phyloP scores from a whole-genome alignment of 2,113 vertebrate species.

The Nasalis larvatus region DNA sequence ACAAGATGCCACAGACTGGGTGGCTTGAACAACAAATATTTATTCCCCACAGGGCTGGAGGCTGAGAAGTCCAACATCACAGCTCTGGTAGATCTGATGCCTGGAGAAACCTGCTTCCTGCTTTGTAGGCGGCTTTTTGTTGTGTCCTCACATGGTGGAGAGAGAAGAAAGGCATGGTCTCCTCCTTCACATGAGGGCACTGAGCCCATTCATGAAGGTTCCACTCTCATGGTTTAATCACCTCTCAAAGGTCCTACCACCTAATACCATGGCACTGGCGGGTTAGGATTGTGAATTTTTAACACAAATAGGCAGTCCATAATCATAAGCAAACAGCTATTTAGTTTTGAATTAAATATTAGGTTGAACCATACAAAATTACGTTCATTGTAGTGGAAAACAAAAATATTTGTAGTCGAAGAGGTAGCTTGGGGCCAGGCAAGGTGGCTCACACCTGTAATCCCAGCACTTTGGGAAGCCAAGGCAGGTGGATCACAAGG shows the following conservation, averaged over 20 bases:
- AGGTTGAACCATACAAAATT: background rate
- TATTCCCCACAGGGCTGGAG: background rate
- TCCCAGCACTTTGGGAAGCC: too few relatives aligned
- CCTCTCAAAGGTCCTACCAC: background rate
- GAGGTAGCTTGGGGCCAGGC: too few relatives aligned
- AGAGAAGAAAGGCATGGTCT: background rate
- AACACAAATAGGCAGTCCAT: background rate
- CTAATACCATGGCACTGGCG: background rate
- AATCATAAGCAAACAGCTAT: background rate
- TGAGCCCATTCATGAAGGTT: background rate
- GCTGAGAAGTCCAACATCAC: background rate
- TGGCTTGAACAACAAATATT: background rate
- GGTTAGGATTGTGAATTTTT: background rate
- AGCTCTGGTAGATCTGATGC: background rate
- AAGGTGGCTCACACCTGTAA: too few relatives aligned
- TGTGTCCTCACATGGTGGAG: background rate
- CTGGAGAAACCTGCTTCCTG: background rate
- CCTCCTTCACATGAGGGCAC: background rate
- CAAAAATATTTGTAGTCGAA: too few relatives aligned
- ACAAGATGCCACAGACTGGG: background rate
- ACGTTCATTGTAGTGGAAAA: background rate
- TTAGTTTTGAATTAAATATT: background rate
- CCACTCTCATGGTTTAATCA: background rate
- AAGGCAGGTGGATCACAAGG: too few relatives aligned
- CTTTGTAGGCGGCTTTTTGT: background rate